Percentiles rank a stretch among this genome's conserved stretches.
These are phyloP conservation scores for Lagenorhynchus albirostris DNA, from an alignment of 2,113 vertebrate genomes.

Conservation along the genomic window DNA sequence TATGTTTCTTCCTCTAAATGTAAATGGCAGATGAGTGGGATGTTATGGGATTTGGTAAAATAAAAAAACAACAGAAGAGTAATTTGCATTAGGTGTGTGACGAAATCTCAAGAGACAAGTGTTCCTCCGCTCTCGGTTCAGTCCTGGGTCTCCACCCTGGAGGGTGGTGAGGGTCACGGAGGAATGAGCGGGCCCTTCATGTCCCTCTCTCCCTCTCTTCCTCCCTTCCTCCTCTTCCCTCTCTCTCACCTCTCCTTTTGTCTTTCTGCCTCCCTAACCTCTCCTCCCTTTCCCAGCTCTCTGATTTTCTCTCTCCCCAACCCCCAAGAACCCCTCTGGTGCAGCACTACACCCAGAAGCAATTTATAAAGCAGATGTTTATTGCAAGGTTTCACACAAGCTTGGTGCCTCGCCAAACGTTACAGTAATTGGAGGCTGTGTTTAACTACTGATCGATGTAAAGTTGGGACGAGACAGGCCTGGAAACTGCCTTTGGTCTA, in stretches of 20 bases:
- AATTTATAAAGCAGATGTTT: constrained; percentile 74
- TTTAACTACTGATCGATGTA: constrained; percentile 73
- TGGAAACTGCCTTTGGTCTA: constrained; percentile 46
- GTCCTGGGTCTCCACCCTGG: not conserved
- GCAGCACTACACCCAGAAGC: not conserved
- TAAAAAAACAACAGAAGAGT: constrained; percentile 37
- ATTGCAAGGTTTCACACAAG: constrained; percentile 42
- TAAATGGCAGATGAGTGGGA: not conserved
- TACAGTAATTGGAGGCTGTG: constrained; percentile 69
- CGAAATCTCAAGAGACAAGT: not conserved
- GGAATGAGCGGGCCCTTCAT: not conserved
- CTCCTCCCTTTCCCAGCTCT: not conserved
- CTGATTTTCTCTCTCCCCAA: not conserved
- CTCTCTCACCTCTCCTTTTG: not conserved
- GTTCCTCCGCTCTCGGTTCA: not conserved
- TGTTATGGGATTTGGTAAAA: not conserved
- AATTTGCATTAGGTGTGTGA: not conserved
- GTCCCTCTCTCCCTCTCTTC: not conserved
- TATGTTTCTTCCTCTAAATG: not conserved
- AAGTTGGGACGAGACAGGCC: constrained; percentile 33
- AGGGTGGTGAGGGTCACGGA: fast-evolving
- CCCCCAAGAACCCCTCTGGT: not conserved
- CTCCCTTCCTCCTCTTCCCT: not conserved
- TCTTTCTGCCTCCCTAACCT: not conserved
- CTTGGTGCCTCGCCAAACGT: constrained; percentile 62